Percentiles rank a stretch among this genome's conserved stretches.
Conservation (phyloP, 2,888 invertebrate species). For the Epistrophella euchroma region DNA sequence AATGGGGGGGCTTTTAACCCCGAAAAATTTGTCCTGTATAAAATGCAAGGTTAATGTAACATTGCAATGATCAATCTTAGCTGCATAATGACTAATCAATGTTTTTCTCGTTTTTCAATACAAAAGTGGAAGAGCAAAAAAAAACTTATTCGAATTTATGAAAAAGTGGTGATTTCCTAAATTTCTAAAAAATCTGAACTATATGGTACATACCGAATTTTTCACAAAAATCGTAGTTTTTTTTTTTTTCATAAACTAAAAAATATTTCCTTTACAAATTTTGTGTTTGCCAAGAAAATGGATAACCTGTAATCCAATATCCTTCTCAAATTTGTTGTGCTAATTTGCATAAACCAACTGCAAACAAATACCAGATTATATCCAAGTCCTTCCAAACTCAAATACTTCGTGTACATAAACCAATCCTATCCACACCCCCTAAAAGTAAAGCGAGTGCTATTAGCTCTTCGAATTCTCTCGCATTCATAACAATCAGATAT, state of each 20-base stretch:
- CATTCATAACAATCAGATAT: background rate
- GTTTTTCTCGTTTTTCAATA: no score
- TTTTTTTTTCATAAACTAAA: background rate
- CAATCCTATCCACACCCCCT: constrained; percentile 9
- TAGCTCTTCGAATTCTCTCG: constrained; percentile 26
- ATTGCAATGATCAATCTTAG: no score
- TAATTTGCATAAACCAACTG: constrained; percentile 31
- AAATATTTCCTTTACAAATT: background rate
- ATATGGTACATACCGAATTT: no score
- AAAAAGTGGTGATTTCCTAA: no score
- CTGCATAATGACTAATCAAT: no score
- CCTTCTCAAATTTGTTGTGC: constrained; percentile 3
- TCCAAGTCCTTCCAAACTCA: background rate
- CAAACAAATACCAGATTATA: constrained; percentile 32
- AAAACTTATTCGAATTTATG: no score
- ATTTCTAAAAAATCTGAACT: no score
- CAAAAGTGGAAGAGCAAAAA: no score
- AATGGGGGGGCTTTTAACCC: no score
- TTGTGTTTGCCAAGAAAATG: background rate
- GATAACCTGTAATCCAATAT: constrained; percentile 15
- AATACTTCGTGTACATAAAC: background rate
- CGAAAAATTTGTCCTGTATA: no score
- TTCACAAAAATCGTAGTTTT: background rate
- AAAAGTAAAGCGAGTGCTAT: constrained; percentile 2
- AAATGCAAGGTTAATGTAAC: no score